Evolutionary conservation across 2,888 invertebrate genomes (phyloP).

Genomic region (Chrysopilus asiliformis): DNA sequence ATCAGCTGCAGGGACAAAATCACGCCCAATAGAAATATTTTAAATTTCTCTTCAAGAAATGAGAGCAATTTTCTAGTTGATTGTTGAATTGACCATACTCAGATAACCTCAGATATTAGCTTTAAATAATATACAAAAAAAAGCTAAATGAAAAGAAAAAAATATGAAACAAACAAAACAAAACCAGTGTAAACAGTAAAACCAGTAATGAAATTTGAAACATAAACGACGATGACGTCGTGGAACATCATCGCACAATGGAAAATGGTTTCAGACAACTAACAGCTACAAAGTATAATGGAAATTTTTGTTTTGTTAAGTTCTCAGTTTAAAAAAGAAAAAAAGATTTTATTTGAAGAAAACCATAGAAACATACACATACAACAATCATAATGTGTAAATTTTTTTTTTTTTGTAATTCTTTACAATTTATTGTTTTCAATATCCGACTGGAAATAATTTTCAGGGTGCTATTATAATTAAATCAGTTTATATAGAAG

Average conservation of each 20-base stretch:
- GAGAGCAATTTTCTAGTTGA: neutral
- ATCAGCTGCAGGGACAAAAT: slow-evolving; percentile 28
- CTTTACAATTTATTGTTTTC: slow-evolving; percentile 5
- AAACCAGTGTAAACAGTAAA: no score
- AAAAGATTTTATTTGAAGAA: no score
- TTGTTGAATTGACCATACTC: neutral
- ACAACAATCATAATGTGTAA: slow-evolving; percentile 1
- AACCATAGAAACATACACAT: no score
- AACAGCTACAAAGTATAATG: no score
- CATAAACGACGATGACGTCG: no score
- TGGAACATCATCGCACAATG: no score
- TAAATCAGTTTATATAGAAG: slow-evolving; percentile 4
- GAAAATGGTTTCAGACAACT: no score
- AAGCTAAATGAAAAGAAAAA: neutral
- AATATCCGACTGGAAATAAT: slow-evolving; percentile 32
- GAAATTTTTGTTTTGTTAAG: no score
- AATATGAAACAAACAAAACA: neutral
- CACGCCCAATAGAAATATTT: slow-evolving; percentile 33
- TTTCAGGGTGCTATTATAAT: slow-evolving; percentile 35
- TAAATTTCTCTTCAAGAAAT: slow-evolving; percentile 6
- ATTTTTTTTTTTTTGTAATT: slow-evolving; percentile 4
- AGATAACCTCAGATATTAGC: neutral
- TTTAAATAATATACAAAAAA: neutral
- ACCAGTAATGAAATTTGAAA: no score
- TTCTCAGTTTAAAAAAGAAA: neutral